Conservation (phyloP, 2,113 vertebrate species). For the Acanthochromis polyacanthus region DNA sequence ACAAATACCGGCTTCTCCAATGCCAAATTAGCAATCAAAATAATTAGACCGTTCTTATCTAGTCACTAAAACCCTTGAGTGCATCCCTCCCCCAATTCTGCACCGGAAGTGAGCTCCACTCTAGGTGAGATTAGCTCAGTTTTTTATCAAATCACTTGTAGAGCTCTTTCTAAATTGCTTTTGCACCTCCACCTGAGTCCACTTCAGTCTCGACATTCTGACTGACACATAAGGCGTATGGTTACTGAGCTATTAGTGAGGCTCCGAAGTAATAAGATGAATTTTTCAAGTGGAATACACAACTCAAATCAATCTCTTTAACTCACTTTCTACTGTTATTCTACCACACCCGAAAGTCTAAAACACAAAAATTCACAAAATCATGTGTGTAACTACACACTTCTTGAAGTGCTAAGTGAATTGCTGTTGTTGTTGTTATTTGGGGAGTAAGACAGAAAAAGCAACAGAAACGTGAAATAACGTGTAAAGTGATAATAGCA, state of each 20-base stretch:
- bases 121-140: slow-evolving; percentile 12
- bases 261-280: background rate
- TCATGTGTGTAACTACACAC: too few species aligned
- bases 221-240: background rate
- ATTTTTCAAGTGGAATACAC: background rate
- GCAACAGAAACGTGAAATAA: background rate
- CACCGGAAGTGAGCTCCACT: background rate
- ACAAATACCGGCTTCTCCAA: slow-evolving; percentile 41
- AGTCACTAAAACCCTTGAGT: slow-evolving; percentile 13
- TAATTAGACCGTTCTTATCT: slow-evolving; percentile 45
- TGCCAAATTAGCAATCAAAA: slow-evolving; percentile 55
- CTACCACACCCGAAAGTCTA: too few species aligned
- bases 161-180: slow-evolving; percentile 25
- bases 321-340: too few species aligned
- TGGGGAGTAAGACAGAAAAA: slow-evolving; percentile 12
- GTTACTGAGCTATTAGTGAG: background rate
- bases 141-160: slow-evolving; percentile 38
- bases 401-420: slow-evolving; percentile 3
- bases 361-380: too few species aligned
- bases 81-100: background rate
- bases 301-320: background rate
- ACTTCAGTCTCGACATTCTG: slow-evolving; percentile 1
- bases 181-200: slow-evolving; percentile 47
- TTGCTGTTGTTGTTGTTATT: background rate
- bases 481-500: slow-evolving; percentile 4